These are phyloP conservation scores for Maccullochella peelii DNA, from an alignment of 2,113 vertebrate genomes.

Conservation along the genomic window DNA sequence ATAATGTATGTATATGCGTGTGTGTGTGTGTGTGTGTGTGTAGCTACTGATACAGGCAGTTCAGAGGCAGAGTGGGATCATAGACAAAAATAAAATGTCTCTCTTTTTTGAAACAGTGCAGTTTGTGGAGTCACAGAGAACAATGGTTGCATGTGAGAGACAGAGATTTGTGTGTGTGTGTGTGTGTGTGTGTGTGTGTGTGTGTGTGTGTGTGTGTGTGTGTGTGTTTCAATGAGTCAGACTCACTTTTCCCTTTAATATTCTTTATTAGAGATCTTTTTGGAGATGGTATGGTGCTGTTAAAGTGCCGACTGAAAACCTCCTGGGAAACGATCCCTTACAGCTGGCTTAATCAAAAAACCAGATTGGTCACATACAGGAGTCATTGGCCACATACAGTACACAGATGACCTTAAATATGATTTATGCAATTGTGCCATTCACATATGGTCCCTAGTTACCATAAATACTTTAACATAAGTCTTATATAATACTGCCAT, in stretches of 20 bases:
- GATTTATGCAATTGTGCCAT: constrained; percentile 71
- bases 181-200: neutral
- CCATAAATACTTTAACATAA: constrained; percentile 70
- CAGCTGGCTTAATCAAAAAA: constrained; percentile 46
- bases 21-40: constrained; percentile 32
- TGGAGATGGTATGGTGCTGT: constrained; percentile 70
- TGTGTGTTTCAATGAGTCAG: constrained; percentile 47
- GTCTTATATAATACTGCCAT: constrained; percentile 61
- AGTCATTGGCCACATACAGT: constrained; percentile 71
- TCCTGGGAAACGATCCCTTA: constrained; percentile 55
- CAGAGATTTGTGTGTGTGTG: neutral
- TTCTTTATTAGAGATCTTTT: constrained; percentile 80
- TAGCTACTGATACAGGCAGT: neutral
- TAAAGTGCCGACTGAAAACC: constrained; percentile 81
- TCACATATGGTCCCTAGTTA: constrained; percentile 78
- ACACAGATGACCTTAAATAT: constrained; percentile 74
- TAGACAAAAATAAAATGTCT: neutral
- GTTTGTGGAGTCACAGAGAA: neutral
- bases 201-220: neutral
- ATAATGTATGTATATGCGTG: constrained; percentile 21
- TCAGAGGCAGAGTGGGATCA: neutral
- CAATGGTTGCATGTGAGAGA: neutral
- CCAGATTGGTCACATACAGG: constrained; percentile 58
- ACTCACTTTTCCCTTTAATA: constrained; percentile 56
- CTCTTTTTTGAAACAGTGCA: neutral